These are phyloP conservation scores for Cryptotermes secundus DNA, from an alignment of 1,140 invertebrate genomes.

Conservation along the genomic window DNA sequence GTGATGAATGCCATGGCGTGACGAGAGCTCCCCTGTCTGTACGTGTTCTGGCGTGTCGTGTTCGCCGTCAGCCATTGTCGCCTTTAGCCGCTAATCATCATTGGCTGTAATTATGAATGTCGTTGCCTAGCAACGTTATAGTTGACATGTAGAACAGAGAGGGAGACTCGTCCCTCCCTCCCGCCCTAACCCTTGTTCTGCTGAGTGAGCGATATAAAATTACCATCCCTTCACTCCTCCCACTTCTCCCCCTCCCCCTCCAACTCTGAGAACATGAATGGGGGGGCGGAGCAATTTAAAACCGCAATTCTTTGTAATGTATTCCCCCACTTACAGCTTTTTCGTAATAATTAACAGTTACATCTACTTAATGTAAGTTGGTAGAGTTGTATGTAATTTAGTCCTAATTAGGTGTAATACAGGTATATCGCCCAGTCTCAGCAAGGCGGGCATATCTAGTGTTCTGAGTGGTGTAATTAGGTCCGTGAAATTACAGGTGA, in stretches of 20 bases:
- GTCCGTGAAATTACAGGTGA: no score
- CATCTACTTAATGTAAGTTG: no score
- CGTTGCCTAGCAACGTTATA: slow-evolving; percentile 24
- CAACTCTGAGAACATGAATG: no score
- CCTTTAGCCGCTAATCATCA: slow-evolving; percentile 28
- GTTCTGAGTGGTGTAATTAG: no score
- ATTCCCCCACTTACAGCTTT: no score
- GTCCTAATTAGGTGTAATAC: no score
- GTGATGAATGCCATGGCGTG: background rate
- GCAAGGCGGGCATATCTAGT: no score
- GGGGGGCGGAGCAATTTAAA: no score
- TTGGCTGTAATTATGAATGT: slow-evolving; percentile 29
- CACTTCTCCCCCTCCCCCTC: background rate
- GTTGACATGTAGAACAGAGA: background rate
- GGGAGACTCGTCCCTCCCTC: background rate
- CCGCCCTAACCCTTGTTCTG: background rate
- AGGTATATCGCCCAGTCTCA: no score
- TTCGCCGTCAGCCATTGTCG: slow-evolving; percentile 22
- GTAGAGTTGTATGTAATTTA: no score
- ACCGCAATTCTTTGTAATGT: no score
- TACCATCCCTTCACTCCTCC: background rate
- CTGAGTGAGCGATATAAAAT: background rate
- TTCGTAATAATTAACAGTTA: no score
- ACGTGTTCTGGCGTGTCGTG: background rate
- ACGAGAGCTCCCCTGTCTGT: background rate